phyloP scores from a whole-genome alignment of 2,888 invertebrate genomes.

The Cheilosia grossa region DNA sequence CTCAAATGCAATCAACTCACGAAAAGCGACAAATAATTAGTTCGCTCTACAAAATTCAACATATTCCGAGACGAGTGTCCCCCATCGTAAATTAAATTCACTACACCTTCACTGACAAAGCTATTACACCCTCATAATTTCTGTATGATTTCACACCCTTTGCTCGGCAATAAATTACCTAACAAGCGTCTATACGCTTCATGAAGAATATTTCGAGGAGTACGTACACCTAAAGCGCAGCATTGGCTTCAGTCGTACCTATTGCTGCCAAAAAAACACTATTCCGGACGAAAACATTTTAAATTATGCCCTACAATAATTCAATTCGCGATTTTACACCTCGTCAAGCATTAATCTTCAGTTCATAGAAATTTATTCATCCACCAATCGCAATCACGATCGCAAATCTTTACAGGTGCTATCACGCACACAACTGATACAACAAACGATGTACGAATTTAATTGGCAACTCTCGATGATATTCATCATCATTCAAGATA shows the following conservation, averaged over 20 bases:
- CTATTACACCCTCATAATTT: constrained; percentile 23
- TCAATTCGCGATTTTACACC: constrained; percentile 66
- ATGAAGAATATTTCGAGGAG: not conserved
- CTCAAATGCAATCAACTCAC: too few relatives aligned
- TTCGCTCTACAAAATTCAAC: not conserved
- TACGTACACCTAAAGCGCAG: not conserved
- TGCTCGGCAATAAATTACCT: constrained; percentile 38
- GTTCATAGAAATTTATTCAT: not conserved
- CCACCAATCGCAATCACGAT: constrained; percentile 14
- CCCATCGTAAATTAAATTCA: not conserved
- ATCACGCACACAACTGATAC: constrained; percentile 1
- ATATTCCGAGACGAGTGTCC: not conserved
- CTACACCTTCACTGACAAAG: not conserved
- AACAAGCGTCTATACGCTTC: constrained; percentile 9
- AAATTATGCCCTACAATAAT: constrained; percentile 56
- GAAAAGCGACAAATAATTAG: too few relatives aligned
- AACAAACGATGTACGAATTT: constrained; percentile 33
- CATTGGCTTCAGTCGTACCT: constrained; percentile 21
- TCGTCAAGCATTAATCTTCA: constrained; percentile 55
- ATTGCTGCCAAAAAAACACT: constrained; percentile 40
- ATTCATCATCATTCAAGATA: constrained; percentile 40
- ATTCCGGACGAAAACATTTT: constrained; percentile 15
- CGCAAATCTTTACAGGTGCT: constrained; percentile 51
- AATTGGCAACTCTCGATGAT: constrained; percentile 59
- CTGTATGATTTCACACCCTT: constrained; percentile 25